Conservation (phyloP, 2,113 vertebrate genomes). For the Bujurquina vittata region DNA sequence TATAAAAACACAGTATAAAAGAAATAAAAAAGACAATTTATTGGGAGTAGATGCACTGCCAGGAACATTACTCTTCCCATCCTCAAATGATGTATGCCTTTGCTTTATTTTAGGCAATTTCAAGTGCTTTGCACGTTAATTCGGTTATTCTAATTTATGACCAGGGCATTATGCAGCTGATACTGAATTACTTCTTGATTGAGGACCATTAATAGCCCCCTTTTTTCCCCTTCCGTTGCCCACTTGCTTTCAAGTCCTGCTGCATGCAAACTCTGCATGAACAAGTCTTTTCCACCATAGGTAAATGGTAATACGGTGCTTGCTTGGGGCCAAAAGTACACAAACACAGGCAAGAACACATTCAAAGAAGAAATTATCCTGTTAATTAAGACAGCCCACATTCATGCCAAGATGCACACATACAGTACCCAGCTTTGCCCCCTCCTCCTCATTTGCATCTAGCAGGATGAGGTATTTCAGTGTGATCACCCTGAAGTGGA, state of each 20-base stretch:
- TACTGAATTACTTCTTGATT: constrained; percentile 65
- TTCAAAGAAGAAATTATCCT: constrained; percentile 27
- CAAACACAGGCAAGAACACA: constrained; percentile 2
- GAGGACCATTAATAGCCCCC: constrained; percentile 49
- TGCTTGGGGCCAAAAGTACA: not conserved
- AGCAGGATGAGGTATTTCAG: constrained; percentile 80
- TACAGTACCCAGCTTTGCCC: constrained; percentile 20
- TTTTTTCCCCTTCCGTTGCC: not conserved
- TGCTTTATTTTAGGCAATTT: constrained; percentile 69
- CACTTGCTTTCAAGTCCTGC: constrained; percentile 18
- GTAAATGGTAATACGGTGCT: not conserved
- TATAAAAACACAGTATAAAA: constrained; percentile 50
- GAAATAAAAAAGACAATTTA: constrained; percentile 62
- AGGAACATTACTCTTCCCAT: constrained; percentile 46
- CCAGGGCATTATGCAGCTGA: constrained; percentile 59
- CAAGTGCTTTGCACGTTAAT: constrained; percentile 66
- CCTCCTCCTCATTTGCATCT: constrained; percentile 49
- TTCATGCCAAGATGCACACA: constrained; percentile 14
- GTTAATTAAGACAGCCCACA: constrained; percentile 54
- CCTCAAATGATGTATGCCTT: constrained; percentile 58
- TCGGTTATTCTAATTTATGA: constrained; percentile 69
- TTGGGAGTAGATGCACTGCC: constrained; percentile 47
- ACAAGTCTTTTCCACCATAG: not conserved
- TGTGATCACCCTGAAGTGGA: constrained; percentile 86
- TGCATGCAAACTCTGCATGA: constrained; percentile 30